Evolutionary conservation across 2,113 vertebrate species (phyloP).

Genomic region (Isurus oxyrinchus): DNA sequence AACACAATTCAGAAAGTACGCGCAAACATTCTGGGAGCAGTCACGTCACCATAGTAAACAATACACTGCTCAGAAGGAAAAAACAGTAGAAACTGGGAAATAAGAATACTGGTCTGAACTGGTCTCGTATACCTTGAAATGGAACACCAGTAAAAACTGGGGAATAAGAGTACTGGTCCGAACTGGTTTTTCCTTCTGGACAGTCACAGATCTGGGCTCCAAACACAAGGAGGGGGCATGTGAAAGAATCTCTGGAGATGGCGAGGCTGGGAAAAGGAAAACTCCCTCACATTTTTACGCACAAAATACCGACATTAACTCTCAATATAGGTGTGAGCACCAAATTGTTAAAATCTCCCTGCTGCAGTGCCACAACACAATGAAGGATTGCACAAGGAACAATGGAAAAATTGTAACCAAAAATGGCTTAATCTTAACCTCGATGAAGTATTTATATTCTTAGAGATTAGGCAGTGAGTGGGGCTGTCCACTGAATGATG

Average conservation of each 20-base stretch:
- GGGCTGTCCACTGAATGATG: background rate
- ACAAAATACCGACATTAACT: background rate
- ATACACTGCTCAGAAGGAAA: background rate
- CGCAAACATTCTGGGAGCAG: background rate
- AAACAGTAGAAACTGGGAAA: too few species aligned
- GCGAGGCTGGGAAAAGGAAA: background rate
- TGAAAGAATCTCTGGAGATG: conserved; percentile 46
- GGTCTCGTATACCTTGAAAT: too few species aligned
- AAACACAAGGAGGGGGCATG: conserved; percentile 52
- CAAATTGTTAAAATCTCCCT: background rate
- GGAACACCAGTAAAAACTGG: too few species aligned
- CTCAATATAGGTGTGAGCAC: background rate
- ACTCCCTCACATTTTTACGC: background rate
- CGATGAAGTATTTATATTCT: background rate
- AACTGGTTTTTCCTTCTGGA: too few species aligned
- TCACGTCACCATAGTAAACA: background rate
- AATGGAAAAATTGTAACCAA: background rate
- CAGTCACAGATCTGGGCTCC: conserved; percentile 40
- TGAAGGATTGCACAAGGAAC: background rate
- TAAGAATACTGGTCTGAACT: too few species aligned
- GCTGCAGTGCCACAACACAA: background rate
- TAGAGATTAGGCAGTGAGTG: background rate
- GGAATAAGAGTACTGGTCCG: too few species aligned
- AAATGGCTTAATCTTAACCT: background rate
- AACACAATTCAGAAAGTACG: background rate